These are phyloP conservation scores for Hypomesus transpacificus DNA, from an alignment of 2,113 vertebrate species.

Conservation along the genomic window DNA sequence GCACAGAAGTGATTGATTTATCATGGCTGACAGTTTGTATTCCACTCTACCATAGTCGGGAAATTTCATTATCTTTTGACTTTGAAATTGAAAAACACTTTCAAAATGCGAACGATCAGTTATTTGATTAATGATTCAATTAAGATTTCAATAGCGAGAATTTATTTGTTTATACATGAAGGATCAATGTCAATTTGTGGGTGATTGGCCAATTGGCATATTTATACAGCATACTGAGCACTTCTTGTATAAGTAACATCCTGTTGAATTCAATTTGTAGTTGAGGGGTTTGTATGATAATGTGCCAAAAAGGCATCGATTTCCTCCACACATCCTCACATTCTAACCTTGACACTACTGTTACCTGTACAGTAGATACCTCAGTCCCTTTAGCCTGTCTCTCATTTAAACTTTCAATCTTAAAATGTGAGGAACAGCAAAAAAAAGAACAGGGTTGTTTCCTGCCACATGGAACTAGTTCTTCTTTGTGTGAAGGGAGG, in stretches of 20 bases:
- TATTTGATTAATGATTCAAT: neutral
- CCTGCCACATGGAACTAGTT: neutral
- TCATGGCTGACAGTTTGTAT: slow-evolving; percentile 54
- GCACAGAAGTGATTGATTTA: slow-evolving; percentile 42
- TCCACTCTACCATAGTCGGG: slow-evolving; percentile 41
- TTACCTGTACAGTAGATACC: too few species aligned
- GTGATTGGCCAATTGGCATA: neutral
- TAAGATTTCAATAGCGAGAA: neutral
- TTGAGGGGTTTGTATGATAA: neutral
- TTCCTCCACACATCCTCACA: neutral
- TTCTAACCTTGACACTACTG: neutral
- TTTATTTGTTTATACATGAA: neutral
- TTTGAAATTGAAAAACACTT: neutral
- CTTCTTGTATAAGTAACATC: neutral
- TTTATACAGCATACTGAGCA: neutral
- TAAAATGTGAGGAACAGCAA: too few species aligned
- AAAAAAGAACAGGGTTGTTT: neutral
- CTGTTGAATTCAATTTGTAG: neutral
- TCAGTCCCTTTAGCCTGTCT: too few species aligned
- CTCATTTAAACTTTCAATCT: too few species aligned
- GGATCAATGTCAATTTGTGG: neutral
- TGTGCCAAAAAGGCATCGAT: too few species aligned
- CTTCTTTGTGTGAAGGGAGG: neutral
- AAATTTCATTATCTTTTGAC: neutral
- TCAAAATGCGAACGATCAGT: neutral